phyloP scores from a whole-genome alignment of 2,888 invertebrate genomes.

The Amblyjoppa fuscipennis region DNA sequence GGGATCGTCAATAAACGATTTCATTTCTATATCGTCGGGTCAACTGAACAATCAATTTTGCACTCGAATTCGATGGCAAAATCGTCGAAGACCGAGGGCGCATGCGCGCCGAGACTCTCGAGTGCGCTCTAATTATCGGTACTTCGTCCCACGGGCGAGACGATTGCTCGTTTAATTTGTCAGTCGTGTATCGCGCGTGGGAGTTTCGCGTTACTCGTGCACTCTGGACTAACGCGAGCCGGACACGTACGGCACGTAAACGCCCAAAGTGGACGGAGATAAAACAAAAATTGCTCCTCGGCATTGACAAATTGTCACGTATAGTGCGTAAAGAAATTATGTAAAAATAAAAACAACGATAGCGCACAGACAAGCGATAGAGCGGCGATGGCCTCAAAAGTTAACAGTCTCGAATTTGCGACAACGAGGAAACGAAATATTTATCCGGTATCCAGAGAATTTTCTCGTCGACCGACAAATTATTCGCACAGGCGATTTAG shows the following conservation, averaged over 20 bases:
- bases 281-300: constrained; percentile 13
- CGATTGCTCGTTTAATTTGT: constrained; percentile 54
- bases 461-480: constrained; percentile 17
- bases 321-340: not conserved
- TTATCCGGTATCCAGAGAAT: not conserved
- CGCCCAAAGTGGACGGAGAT: constrained; percentile 22
- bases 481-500: constrained; percentile 8
- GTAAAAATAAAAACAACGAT: not conserved
- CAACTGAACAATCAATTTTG: not conserved
- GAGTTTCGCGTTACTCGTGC: constrained; percentile 69
- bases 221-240: constrained; percentile 29
- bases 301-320: not conserved
- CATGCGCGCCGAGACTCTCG: not conserved
- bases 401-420: constrained; percentile 13
- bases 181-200: constrained; percentile 67
- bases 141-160: constrained; percentile 39
- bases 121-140: constrained; percentile 58
- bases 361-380: not conserved
- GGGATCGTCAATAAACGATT: not conserved
- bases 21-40: not conserved
- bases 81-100: not conserved
- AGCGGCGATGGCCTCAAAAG: not conserved
- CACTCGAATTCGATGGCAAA: not conserved
- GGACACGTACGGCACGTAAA: not conserved
- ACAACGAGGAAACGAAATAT: constrained; percentile 26